Evolutionary conservation across 2,113 vertebrate genomes (phyloP).

Genomic region (Gallinago media): DNA sequence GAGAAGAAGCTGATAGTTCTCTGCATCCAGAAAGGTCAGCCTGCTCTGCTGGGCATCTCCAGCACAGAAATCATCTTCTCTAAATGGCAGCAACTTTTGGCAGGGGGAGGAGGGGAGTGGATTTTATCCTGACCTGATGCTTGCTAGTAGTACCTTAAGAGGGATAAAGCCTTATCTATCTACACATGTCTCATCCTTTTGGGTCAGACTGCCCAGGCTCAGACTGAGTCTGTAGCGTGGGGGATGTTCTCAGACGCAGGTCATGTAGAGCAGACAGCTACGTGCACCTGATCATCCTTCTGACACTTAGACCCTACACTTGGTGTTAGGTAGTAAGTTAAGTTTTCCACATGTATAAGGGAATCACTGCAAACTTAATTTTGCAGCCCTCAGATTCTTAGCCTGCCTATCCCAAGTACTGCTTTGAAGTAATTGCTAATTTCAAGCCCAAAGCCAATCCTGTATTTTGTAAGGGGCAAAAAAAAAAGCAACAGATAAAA

Average conservation of each 20-base stretch:
- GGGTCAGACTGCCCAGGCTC: not conserved
- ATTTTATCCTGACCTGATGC: not conserved
- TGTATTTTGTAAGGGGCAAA: not conserved
- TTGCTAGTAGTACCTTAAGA: not conserved
- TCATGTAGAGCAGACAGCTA: rapidly evolving
- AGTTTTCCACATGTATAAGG: rapidly evolving
- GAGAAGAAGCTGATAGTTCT: not conserved
- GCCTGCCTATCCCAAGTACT: rapidly evolving
- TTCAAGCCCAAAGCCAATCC: not conserved
- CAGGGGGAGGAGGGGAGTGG: not conserved
- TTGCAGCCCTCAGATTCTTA: not conserved
- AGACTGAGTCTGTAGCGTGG: not conserved
- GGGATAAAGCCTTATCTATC: not conserved
- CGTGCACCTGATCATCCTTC: rapidly evolving
- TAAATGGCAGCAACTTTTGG: not conserved
- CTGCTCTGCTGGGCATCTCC: not conserved
- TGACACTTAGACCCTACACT: not conserved
- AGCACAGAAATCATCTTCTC: not conserved
- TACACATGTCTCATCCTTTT: not conserved
- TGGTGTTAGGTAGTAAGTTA: not conserved
- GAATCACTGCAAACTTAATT: not conserved
- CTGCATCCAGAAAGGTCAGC: not conserved
- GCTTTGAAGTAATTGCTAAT: rapidly evolving
- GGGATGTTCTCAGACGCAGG: rapidly evolving
- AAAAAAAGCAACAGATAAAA: not conserved